Evolutionary conservation across 2,888 invertebrate genomes (phyloP), one percentile per base, ranked within the genome.

Genomic region (Metacarcinus magister): DNA sequence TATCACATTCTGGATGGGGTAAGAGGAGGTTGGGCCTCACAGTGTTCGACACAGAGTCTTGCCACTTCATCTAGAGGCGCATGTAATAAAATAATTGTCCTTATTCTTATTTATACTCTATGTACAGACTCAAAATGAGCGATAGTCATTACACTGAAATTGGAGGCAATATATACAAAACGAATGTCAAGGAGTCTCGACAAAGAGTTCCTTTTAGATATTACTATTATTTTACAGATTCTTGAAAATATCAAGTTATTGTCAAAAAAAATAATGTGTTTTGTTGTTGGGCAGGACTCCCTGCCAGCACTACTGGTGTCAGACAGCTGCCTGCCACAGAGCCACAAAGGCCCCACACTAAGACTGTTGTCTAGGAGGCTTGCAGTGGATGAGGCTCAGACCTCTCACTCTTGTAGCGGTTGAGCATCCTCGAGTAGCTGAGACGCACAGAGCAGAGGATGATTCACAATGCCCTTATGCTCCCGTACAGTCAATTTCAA

Each of bases 401-500:
- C 87, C 39, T 87, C 87, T 87, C 87, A 87, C 93, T 93, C 82
- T 75, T 82, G 82, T 75, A 92, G 48, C 60, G n/a, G 23, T n/a
- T 39, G 19, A 44, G 46, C n/a, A 82, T 43, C 67, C 75, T 67
- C 67, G 44, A 39, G 13, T 67, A 23, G 54, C 82, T 28, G 10
- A 48, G 95, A 48, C 43, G 82, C 16, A 87, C 75, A 82, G 91
- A 54, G 92, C 54, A 87, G 48, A 46, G 75, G 94, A 39, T 75
- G 82, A 28, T 94, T 46, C 94, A 87, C 82, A 28, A 92, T 54
- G 92, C 94, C 90, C 92, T 98, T 98, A 99, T 98, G 99, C 98
- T 97, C 99, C 98, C 97, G 99, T 98, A 98, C 99, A 99, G 98
- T 99, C 99, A 97, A 99, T 99, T 98, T 99, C 99, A 97, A 99